Evolutionary conservation across 2,888 invertebrate genomes (phyloP).

Genomic region (Dolomedes plantarius): DNA sequence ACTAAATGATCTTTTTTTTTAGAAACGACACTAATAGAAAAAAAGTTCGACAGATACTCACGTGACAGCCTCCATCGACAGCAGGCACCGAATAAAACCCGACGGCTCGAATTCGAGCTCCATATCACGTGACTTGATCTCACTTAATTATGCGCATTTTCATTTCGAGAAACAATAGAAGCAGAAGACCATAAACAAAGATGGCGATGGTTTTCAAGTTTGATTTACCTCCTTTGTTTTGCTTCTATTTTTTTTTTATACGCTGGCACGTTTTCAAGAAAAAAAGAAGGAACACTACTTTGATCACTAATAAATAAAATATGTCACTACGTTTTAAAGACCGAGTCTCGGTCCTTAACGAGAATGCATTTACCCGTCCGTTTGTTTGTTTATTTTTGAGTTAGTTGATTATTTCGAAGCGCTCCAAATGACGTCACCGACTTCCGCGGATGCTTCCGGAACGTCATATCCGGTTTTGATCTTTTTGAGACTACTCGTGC

Average conservation of each 20-base stretch:
- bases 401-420: neutral
- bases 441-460: neutral
- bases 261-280: neutral
- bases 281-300: no score
- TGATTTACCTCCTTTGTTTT: neutral
- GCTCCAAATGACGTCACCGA: neutral
- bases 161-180: neutral
- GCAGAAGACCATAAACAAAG: neutral
- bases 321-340: neutral
- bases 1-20: no score
- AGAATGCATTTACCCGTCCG: no score
- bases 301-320: neutral
- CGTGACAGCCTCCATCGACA: neutral
- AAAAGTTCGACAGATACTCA: neutral
- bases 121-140: neutral
- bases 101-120: neutral
- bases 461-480: neutral
- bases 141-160: neutral
- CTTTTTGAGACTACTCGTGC: no score
- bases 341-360: neutral
- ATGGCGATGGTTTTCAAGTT: neutral
- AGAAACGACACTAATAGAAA: no score
- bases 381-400: neutral
- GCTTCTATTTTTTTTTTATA: neutral
- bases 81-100: neutral